Evolutionary conservation across 2,888 invertebrate genomes (phyloP), one percentile per base, ranked within the genome.

Genomic region (Malthinus flaveolus): DNA sequence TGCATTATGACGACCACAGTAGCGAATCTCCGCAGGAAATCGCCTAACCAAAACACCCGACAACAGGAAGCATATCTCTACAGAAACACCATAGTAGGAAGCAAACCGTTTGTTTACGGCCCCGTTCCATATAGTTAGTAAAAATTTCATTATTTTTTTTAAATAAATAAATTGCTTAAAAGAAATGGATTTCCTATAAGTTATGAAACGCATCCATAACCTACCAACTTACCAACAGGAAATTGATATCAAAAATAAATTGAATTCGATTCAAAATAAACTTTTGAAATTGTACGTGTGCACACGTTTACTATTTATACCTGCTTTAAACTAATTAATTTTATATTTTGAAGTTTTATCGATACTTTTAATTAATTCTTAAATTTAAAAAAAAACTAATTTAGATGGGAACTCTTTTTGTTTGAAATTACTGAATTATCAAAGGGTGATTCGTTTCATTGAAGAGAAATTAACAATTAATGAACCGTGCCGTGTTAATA

Each of bases 121-220:
- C 89, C 89, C 66, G 82, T 85, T 67, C 88, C 89, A 58, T 89
- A 89, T 80, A 90, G 90, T 90, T 84, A 87, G 89, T 89, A 84
- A 72, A 63, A 56, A 48, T 61, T 53, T 13, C 33, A 44, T 15
- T n/a, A n/a, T n/a, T n/a, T 50, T 35, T 12, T 42, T 15, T 42
- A 15, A 42, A 15, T 15, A 23, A 35, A 36, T 12, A 52, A 44
- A 32, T 46, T 46, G 32, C 23, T 32, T 32, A 31, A 46, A 32
- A 46, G 9, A 15, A 46, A 32, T 46, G 46, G 12, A 46, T 46
- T 46, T 46, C 13, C 39, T 42, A n/a, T n/a, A 23, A 13, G 15
- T 42, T 11, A 42, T 12, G n/a, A 42, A 42, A 42, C 5, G 15
- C 9, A 23, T 42, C 39, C 13, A 23, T 15, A 42, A 42, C 39